Evolutionary conservation across 1,140 invertebrate genomes (phyloP).

Genomic region (Schlechtendalia chinensis): DNA sequence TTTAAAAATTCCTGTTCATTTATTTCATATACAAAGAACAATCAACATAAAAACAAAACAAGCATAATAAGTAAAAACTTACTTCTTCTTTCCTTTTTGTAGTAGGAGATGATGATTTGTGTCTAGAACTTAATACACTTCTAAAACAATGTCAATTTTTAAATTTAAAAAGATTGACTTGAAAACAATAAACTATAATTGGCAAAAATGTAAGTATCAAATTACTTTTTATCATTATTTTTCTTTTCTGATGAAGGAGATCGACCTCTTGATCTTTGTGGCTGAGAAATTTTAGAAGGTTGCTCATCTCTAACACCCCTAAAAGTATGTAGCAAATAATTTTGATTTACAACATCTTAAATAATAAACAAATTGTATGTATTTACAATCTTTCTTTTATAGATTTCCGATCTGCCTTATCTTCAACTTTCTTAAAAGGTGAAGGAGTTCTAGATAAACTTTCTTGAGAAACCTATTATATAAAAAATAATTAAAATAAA

Average conservation of each 20-base stretch:
- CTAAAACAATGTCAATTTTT: neutral
- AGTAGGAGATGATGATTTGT: conserved; percentile 44
- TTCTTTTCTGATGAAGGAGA: conserved; percentile 35
- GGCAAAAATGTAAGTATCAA: neutral
- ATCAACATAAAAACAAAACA: too few species aligned
- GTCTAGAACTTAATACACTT: conserved; percentile 25
- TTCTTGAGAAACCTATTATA: conserved; percentile 44
- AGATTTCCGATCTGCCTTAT: conserved; percentile 51
- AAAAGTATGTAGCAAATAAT: neutral
- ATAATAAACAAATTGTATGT: neutral
- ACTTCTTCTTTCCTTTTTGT: conserved; percentile 48
- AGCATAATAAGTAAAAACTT: neutral
- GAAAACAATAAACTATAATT: neutral
- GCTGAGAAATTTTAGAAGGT: conserved; percentile 22
- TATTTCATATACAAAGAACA: too few species aligned
- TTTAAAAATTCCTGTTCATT: too few species aligned
- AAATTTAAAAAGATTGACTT: neutral
- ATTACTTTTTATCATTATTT: conserved; percentile 37
- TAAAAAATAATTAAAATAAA: conserved; percentile 29
- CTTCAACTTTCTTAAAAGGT: conserved; percentile 53
- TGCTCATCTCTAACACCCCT: conserved; percentile 31
- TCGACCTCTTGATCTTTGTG: neutral
- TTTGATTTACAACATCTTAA: neutral
- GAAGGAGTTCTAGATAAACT: conserved; percentile 55
- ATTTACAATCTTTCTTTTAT: conserved; percentile 39